Percentiles rank a stretch among this genome's conserved stretches.
These are phyloP conservation scores for Pristionchus entomophagus DNA, from an alignment of 2,888 invertebrate species.

Conservation along the genomic window DNA sequence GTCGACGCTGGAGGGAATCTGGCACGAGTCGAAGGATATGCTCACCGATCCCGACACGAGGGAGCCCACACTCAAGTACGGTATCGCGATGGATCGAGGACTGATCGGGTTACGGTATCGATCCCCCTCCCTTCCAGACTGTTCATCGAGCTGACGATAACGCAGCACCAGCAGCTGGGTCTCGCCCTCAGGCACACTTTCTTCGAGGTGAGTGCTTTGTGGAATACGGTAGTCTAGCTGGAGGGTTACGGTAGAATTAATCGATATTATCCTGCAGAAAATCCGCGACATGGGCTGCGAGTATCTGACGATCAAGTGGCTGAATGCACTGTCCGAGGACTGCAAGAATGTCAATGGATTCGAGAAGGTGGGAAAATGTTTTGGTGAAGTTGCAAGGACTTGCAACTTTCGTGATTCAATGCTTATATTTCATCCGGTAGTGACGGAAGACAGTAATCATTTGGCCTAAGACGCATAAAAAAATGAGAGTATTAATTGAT, in stretches of 20 bases:
- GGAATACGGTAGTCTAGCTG: background rate
- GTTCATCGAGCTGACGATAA: slow-evolving; percentile 57
- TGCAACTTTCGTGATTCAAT: background rate
- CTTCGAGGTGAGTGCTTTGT: slow-evolving; percentile 61
- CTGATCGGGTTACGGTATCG: background rate
- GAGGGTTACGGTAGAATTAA: background rate
- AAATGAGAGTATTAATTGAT: background rate
- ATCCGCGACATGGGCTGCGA: slow-evolving; percentile 56
- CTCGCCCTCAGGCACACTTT: slow-evolving; percentile 62
- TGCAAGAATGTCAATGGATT: slow-evolving; percentile 56
- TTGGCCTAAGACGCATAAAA: no score
- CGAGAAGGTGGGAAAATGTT: slow-evolving; percentile 39
- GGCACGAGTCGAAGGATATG: slow-evolving; percentile 60
- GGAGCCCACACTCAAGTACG: slow-evolving; percentile 51
- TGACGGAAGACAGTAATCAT: no score
- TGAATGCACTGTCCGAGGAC: slow-evolving; percentile 53
- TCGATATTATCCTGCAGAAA: slow-evolving; percentile 47
- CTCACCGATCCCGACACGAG: slow-evolving; percentile 50
- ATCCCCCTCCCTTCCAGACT: slow-evolving; percentile 48
- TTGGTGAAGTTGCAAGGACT: background rate
- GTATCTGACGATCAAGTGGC: slow-evolving; percentile 57
- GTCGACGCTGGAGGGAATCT: slow-evolving; percentile 62
- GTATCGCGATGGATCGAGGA: background rate
- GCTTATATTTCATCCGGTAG: background rate
- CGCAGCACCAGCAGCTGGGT: slow-evolving; percentile 62